Conservation (phyloP, 2,888 invertebrate species). For the Drosophila lacicola region DNA sequence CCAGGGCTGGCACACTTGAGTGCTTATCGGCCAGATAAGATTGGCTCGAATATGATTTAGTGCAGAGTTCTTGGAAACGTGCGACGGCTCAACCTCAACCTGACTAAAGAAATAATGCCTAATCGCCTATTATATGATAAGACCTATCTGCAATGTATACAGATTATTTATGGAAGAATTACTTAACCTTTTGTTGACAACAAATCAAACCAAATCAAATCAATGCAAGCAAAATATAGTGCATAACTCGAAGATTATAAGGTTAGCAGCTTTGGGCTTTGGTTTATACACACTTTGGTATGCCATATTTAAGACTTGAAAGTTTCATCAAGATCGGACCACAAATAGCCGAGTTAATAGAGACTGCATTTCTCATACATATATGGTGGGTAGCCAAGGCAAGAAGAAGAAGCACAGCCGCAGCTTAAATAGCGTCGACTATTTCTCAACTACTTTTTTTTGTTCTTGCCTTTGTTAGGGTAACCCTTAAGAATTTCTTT, state of each 20-base stretch:
- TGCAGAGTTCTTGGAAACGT: slow-evolving; percentile 34
- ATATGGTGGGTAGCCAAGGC: too few species aligned
- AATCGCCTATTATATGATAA: slow-evolving; percentile 45
- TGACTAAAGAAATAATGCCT: slow-evolving; percentile 17
- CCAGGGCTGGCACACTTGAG: slow-evolving; percentile 3
- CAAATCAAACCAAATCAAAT: slow-evolving; percentile 1
- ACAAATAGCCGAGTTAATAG: too few species aligned
- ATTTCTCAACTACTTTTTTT: too few species aligned
- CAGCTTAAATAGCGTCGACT: too few species aligned
- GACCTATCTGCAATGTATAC: slow-evolving; percentile 4
- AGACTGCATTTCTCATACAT: too few species aligned
- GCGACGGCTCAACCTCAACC: background rate
- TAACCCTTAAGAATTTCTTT: background rate
- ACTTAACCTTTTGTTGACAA: background rate
- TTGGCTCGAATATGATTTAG: slow-evolving; percentile 33
- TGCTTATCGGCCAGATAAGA: slow-evolving; percentile 45
- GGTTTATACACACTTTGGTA: too few species aligned
- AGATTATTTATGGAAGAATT: slow-evolving; percentile 8
- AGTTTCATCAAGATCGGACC: too few species aligned
- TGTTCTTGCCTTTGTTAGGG: background rate
- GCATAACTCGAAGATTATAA: too few species aligned
- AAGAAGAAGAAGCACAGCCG: too few species aligned
- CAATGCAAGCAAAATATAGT: background rate
- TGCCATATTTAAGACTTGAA: too few species aligned
- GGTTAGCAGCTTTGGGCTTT: too few species aligned